Base-by-base conservation (phyloP, 2,113 vertebrate species). In the Podarcis muralis region DNA sequence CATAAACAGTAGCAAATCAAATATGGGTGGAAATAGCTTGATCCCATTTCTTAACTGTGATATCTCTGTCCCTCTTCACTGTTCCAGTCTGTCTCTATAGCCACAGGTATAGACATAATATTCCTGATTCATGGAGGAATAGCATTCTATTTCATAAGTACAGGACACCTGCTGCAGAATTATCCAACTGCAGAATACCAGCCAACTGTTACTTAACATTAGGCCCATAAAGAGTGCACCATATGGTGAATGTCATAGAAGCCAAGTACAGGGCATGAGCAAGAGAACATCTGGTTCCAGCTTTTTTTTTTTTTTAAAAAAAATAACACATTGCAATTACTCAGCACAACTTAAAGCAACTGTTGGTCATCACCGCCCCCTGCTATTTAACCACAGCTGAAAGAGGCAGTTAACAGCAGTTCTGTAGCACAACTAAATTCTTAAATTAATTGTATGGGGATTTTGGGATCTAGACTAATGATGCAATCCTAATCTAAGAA, bases 261-360 rank as follows among this genome's bases (percentile, higher is more conserved):
- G 91, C 90, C 83, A 88, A 84, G 92, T 92, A 91, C 87, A 94
- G 86, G 84, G 80, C n/a, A 88, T 7, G 16, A 40, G 85, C 35
- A 72, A 90, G 23, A 80, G 62, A 93, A 83, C 85, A 91, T 90
- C 75, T 91, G 92, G 80, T 62, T 23, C 53, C 66, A 57, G 27
- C 40, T 90, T 91, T 71, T 59, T 37, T 53, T n/a, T 16, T 32
- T 27, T 8, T 7, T 68, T 43, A 91, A 87, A 93, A 75, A 37
- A 77, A 86, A 48, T 0, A 74, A 20, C 59, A 20, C 27, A 15
- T 62, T 3, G 65, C 80, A 37, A 92, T 95, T 94, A 93, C 80
- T 91, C 88, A 84, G 85, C 90, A 90, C 12, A 89, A 88, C 93
- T 84, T 89, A 89, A 90, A 87, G 0, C 0, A 88, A 12, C 25